These are phyloP conservation scores for Fabriciana adippe DNA, from an alignment of 2,888 invertebrate genomes.

Conservation along the genomic window DNA sequence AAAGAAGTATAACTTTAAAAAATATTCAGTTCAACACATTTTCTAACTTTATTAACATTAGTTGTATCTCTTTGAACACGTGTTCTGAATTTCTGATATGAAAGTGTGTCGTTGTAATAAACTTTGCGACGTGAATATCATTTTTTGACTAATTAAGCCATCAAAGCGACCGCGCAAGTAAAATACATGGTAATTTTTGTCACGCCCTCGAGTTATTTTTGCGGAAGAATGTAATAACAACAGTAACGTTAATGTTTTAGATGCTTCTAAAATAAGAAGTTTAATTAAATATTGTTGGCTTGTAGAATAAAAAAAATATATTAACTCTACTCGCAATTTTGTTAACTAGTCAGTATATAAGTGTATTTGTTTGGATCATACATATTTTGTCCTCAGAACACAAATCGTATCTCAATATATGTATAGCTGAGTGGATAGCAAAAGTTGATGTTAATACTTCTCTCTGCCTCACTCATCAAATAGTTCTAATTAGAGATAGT, in stretches of 20 bases:
- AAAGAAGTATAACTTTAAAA: neutral
- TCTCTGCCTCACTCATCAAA: too few species aligned
- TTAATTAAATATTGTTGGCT: neutral
- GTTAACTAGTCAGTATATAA: neutral
- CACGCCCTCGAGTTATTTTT: constrained; percentile 32
- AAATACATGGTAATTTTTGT: constrained; percentile 36
- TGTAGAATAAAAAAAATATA: neutral
- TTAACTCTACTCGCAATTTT: neutral
- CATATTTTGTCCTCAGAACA: too few species aligned
- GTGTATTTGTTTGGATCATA: too few species aligned
- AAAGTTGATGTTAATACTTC: too few species aligned
- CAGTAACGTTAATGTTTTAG: constrained; percentile 1
- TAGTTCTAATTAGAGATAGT: too few species aligned
- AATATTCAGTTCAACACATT: neutral
- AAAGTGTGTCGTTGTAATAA: constrained; percentile 29
- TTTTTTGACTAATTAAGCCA: constrained; percentile 36
- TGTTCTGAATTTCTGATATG: constrained; percentile 4
- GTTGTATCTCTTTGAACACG: constrained; percentile 6
- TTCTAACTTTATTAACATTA: constrained; percentile 6
- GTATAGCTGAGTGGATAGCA: too few species aligned
- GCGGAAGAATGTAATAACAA: constrained; percentile 29
- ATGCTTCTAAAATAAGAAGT: neutral
- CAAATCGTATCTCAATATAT: too few species aligned
- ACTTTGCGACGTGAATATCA: constrained; percentile 25
- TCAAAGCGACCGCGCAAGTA: constrained; percentile 31